Conservation (phyloP, 2,113 vertebrate species). For the Micromys minutus region DNA sequence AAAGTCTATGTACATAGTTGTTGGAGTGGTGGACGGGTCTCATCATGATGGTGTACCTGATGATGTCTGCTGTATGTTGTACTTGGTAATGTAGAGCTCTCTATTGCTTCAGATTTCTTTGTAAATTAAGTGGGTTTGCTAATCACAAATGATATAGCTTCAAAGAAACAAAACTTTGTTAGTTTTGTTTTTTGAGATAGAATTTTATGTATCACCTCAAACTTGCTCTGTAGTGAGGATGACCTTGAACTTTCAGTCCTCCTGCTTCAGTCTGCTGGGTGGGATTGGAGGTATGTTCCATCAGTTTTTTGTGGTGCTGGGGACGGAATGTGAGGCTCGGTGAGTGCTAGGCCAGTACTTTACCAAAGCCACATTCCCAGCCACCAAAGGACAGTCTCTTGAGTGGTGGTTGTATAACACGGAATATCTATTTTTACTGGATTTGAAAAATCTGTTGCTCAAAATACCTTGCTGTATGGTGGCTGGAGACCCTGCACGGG, state of each 20-base stretch:
- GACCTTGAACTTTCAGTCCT: background rate
- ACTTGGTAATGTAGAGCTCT: background rate
- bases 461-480: slow-evolving; percentile 20
- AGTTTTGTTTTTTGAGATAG: background rate
- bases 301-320: background rate
- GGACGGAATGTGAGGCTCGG: background rate
- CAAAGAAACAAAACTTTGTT: background rate
- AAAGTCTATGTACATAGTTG: background rate
- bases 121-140: background rate
- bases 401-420: background rate
- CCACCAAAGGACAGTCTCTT: background rate
- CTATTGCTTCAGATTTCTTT: background rate
- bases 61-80: background rate
- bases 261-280: background rate
- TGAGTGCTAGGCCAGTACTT: background rate
- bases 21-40: background rate
- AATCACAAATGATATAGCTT: background rate
- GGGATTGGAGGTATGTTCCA: background rate
- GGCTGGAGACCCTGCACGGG: background rate
- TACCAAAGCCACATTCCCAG: background rate
- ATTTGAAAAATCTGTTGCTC: slow-evolving; percentile 3
- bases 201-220: background rate
- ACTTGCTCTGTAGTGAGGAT: background rate
- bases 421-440: background rate
- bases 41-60: accelerated